phyloP scores from a whole-genome alignment of 2,113 vertebrate genomes.

The Alces alces region DNA sequence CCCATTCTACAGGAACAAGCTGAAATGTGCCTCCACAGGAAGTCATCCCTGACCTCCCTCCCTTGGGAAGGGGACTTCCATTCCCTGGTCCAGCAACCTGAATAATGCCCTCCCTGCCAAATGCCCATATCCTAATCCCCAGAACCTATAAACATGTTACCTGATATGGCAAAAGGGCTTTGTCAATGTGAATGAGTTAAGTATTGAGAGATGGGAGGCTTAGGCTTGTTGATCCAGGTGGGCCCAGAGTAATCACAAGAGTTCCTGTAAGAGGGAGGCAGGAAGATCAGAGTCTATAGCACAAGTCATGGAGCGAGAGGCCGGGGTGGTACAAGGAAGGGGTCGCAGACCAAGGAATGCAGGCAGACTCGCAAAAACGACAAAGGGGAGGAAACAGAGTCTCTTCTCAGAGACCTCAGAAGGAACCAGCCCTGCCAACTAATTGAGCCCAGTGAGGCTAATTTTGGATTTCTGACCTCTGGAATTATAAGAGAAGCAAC shows the following conservation, averaged over 20 bases:
- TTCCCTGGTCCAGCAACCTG: not conserved
- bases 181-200: not conserved
- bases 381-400: not conserved
- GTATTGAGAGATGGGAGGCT: not conserved
- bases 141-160: not conserved
- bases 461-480: not conserved
- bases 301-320: not conserved
- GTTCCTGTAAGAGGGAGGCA: not conserved
- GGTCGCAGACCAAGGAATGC: not conserved
- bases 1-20: not conserved
- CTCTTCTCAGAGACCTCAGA: not conserved
- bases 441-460: not conserved
- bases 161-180: not conserved
- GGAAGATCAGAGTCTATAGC: not conserved
- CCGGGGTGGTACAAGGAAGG: not conserved
- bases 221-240: not conserved
- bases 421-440: too few relatives aligned
- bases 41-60: not conserved
- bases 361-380: not conserved
- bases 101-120: accelerated
- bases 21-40: not conserved
- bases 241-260: not conserved
- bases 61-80: not conserved
- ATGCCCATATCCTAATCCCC: not conserved
- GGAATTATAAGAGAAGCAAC: not conserved